Evolutionary conservation across 2,113 vertebrate genomes (phyloP).

Genomic region (Sapajus apella): DNA sequence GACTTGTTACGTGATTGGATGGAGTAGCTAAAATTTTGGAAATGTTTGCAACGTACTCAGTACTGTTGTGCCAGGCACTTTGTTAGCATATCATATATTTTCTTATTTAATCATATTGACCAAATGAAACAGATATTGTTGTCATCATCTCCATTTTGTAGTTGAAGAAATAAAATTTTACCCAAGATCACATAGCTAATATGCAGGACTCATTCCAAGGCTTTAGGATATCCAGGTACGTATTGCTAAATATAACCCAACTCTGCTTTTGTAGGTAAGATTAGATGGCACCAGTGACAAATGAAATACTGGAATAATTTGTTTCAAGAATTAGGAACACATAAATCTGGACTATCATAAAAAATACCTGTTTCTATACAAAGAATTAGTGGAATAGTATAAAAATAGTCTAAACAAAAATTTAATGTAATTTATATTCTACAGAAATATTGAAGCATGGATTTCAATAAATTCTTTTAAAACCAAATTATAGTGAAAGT

Average conservation of each 20-base stretch:
- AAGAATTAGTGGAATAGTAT: neutral
- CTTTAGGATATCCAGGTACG: neutral
- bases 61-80: neutral
- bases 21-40: neutral
- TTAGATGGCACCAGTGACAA: neutral
- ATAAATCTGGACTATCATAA: neutral
- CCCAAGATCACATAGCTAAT: neutral
- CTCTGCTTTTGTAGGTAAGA: neutral
- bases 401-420: neutral
- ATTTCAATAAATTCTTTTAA: conserved; percentile 11
- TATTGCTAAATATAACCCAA: neutral
- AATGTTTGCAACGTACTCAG: neutral
- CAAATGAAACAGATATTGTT: neutral
- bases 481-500: neutral
- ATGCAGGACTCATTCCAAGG: neutral
- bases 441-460: neutral
- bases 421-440: neutral
- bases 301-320: neutral
- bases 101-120: neutral
- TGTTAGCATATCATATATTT: neutral
- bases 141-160: neutral
- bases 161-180: neutral
- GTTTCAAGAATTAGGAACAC: neutral
- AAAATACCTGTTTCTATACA: neutral
- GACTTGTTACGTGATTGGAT: neutral